Conservation (phyloP, 2,113 vertebrate genomes). For the Trochalopteron elliotii region DNA sequence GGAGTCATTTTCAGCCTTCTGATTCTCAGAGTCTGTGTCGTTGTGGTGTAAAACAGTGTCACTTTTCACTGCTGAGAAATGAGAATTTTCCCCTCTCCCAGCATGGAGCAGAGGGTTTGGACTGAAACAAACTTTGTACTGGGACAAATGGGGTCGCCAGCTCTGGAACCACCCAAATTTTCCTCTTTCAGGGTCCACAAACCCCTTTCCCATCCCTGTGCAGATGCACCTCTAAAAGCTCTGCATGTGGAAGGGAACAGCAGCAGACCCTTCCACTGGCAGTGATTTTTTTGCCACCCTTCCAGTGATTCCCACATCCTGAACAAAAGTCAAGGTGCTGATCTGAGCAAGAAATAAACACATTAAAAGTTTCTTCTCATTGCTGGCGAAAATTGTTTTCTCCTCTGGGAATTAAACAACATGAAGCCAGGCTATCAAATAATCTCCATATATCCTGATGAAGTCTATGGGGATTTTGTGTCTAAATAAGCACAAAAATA, state of each 20-base stretch:
- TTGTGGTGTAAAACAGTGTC: too few species aligned
- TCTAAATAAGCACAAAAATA: background rate
- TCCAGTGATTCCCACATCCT: background rate
- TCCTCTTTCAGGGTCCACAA: background rate
- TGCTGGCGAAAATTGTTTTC: background rate
- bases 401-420: background rate
- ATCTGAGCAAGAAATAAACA: background rate
- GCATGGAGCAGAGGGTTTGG: accelerated
- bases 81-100: background rate
- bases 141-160: background rate
- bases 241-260: background rate
- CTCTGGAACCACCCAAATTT: background rate
- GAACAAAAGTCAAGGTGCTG: background rate
- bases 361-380: background rate
- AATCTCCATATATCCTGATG: background rate
- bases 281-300: background rate
- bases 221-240: background rate
- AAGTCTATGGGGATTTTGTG: background rate
- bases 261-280: background rate
- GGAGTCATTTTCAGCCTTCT: too few species aligned
- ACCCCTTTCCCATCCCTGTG: background rate
- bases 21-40: too few species aligned
- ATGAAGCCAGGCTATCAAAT: background rate
- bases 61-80: background rate
- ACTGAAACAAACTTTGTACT: background rate